Conservation (phyloP, 2,888 invertebrate species). For the Plebejus argus region DNA sequence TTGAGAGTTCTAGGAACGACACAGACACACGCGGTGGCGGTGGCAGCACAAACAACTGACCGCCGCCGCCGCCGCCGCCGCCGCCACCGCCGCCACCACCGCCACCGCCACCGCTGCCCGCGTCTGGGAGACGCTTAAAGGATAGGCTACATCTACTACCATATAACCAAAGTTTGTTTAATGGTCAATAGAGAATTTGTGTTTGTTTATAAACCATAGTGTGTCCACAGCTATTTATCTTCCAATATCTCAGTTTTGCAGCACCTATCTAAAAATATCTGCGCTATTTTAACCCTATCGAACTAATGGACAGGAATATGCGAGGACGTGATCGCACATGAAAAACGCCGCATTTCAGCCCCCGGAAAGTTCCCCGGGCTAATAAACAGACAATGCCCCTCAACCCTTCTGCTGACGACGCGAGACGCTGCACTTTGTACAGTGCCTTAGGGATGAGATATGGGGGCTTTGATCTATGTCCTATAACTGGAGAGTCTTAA, state of each 20-base stretch:
- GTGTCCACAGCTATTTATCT: not conserved
- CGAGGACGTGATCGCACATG: slow-evolving; percentile 9
- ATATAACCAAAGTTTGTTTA: too few species aligned
- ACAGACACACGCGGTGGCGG: too few species aligned
- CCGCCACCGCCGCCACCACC: too few species aligned
- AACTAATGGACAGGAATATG: not conserved
- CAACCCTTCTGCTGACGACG: slow-evolving; percentile 26
- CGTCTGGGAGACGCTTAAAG: too few species aligned
- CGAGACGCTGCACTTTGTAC: not conserved
- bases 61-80: too few species aligned
- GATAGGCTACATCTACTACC: too few species aligned
- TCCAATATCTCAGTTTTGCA: not conserved
- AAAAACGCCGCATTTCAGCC: slow-evolving; percentile 13
- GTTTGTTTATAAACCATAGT: not conserved
- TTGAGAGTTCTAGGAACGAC: too few species aligned
- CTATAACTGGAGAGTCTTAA: not conserved
- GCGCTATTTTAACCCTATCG: slow-evolving; percentile 1
- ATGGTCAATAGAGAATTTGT: too few species aligned
- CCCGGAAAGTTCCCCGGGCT: not conserved
- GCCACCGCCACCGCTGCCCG: too few species aligned
- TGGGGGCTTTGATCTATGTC: not conserved
- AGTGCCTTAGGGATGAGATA: not conserved
- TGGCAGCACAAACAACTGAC: too few species aligned
- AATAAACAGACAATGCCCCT: slow-evolving; percentile 20
- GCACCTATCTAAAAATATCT: not conserved